Base-by-base conservation (phyloP, 2,113 vertebrate genomes). In the Gopherus flavomarginatus region DNA sequence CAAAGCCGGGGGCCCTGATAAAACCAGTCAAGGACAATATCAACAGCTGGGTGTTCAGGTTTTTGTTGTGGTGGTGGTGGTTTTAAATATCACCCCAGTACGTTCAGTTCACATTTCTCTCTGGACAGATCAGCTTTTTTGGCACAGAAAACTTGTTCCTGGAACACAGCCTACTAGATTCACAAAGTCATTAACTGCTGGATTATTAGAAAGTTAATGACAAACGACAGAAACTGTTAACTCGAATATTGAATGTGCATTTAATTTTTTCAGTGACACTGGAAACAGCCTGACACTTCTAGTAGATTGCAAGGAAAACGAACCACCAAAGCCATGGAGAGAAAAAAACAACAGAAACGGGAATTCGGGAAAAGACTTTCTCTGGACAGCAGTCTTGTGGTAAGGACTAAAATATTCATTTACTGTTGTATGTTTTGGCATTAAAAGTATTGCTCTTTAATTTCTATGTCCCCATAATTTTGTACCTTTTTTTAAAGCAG, bases 321-420 rank as follows among this genome's bases (percentile, higher is more conserved):
- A 97, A 95, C 97, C 96, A 93, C 84, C 78, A 96, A 95, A 95
- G 90, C 93, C 95, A 99, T 98, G 98, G 98, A 98, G 93, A 95
- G 97, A 96, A 98, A 97, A 97, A 97, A 98, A 95, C 98, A 98
- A 93, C 98, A 98, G 94, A 98, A 98, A 97, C 98, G 97, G 62
- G 98, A 98, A 92, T 98, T 97, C 96, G 98, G 98, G 81, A 99
- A 99, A 97, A 98, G 98, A 81, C 95, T 99, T 91, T 99, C 98
- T 97, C 98, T 98, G 95, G 98, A 99, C 96, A 98, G 98, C 97
- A 97, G 98, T 97, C 98, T 98, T 56, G 97, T 98, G 99, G 99
- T 99, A 98, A 99, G 99, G 96, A 97, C 96, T 89, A 95, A 89
- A 96, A 94, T 97, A 96, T 97, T 97, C 80, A 93, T 98, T 97